phyloP scores from a whole-genome alignment of 1,140 invertebrate genomes.

The Trichoplusia ni region DNA sequence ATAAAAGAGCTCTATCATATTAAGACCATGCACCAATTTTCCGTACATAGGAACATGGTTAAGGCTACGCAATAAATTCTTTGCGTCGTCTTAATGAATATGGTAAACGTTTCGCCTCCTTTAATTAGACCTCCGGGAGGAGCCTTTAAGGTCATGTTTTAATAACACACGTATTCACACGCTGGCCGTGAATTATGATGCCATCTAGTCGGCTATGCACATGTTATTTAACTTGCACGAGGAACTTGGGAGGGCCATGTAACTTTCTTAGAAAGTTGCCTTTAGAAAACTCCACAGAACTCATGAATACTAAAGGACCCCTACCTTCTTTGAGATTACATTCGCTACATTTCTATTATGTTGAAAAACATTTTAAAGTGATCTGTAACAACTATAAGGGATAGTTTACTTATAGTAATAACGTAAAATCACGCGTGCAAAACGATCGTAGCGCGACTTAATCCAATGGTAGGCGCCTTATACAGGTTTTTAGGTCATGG shows the following conservation, averaged over 20 bases:
- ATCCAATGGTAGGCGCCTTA: conserved; percentile 16
- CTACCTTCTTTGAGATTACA: not conserved
- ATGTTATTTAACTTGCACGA: conserved; percentile 11
- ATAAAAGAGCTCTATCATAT: no score
- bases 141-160: conserved; percentile 1
- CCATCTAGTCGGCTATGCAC: conserved; percentile 12
- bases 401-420: not conserved
- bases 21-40: no score
- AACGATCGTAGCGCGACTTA: conserved; percentile 14
- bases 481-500: conserved; percentile 42
- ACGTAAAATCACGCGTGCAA: conserved; percentile 3
- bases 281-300: conserved; percentile 5
- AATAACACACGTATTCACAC: not conserved
- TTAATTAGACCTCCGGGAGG: conserved; percentile 9
- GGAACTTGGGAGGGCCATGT: not conserved
- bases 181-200: conserved; percentile 1
- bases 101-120: no score
- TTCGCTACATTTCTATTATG: not conserved
- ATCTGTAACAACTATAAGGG: not conserved
- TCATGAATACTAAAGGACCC: conserved; percentile 8
- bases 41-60: no score
- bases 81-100: no score
- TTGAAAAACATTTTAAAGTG: not conserved
- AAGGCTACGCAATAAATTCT: no score
- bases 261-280: not conserved